Evolutionary conservation across 1,140 invertebrate species (phyloP), one percentile per base, ranked within the genome.

Genomic region (Grapholita molesta): DNA sequence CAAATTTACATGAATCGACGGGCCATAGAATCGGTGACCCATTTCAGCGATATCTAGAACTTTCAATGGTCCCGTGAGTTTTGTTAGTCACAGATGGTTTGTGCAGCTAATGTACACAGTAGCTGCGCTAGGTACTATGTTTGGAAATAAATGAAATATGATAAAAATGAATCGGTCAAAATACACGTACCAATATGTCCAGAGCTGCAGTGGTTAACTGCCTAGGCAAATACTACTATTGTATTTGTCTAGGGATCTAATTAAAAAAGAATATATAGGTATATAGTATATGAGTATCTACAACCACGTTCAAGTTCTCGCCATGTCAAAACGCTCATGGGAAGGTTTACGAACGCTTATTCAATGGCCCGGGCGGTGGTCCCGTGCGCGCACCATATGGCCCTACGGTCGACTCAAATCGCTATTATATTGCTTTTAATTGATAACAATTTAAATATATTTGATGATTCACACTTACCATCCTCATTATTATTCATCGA

Each of bases 381-480:
- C 79, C 77, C 84, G 82, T 85, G 86, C 82, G 77, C 77, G 66
- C 78, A 68, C 85, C 87, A 89, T 88, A 90, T 90, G 88, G 88
- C 69, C 77, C 84, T 78, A 80, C 84, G 80, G 42, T 21, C 84
- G 71, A 84, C 87, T 88, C 82, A 85, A 88, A 91, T 91, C 87
- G 87, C 87, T 88, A 89, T 91, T 91, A 90, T 89, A 91, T 91
- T 91, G 88, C 88, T 91, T 91, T 91, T 91, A 91, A 91, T 91
- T 91, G 88, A 91, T 91, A 91, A 91, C 88, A 91, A 91, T 91
- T 91, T 91, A 91, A 89, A 91, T 91, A 89, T 91, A 91, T 91
- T 91, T 91, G 88, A 86, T 91, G 88, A 91, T 91, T 91, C 88
- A 91, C 88, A 91, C 88, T 89, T 88, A 88, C 86, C 77, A 79